phyloP scores from a whole-genome alignment of 2,888 invertebrate species.

The Taenaris catops region DNA sequence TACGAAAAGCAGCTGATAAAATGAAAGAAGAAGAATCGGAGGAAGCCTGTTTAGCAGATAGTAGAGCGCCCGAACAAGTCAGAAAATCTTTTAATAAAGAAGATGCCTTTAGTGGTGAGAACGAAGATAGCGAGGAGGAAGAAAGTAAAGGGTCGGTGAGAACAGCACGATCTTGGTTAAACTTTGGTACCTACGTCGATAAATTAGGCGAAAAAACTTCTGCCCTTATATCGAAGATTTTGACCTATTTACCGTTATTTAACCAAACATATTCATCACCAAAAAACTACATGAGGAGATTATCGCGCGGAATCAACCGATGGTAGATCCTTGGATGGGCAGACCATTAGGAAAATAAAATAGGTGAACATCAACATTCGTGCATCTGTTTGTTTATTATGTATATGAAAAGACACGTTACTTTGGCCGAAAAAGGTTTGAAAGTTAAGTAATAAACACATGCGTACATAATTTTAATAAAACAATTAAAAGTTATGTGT shows the following conservation, averaged over 20 bases:
- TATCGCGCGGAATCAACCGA: not conserved
- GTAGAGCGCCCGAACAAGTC: constrained; percentile 23
- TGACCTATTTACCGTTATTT: constrained; percentile 46
- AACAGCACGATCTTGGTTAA: constrained; percentile 40
- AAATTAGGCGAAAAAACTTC: constrained; percentile 36
- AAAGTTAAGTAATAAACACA: not conserved
- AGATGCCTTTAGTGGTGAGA: constrained; percentile 39
- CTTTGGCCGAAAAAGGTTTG: not conserved
- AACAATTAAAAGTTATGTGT: not conserved
- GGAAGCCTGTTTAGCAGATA: constrained; percentile 38
- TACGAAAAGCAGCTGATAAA: constrained; percentile 30
- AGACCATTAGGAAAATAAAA: no score
- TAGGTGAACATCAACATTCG: no score
- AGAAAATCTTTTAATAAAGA: constrained; percentile 23
- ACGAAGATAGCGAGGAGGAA: constrained; percentile 38
- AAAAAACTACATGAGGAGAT: constrained; percentile 12
- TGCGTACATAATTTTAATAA: not conserved
- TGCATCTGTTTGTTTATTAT: no score
- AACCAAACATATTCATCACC: constrained; percentile 27
- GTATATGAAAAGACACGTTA: no score
- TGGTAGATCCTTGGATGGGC: constrained; percentile 1
- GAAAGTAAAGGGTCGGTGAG: constrained; percentile 31
- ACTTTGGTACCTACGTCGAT: constrained; percentile 29
- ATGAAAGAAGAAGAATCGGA: constrained; percentile 39
- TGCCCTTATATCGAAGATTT: constrained; percentile 31